These are phyloP conservation scores for Geotrupes spiniger DNA, from an alignment of 2,888 invertebrate genomes.

Conservation along the genomic window DNA sequence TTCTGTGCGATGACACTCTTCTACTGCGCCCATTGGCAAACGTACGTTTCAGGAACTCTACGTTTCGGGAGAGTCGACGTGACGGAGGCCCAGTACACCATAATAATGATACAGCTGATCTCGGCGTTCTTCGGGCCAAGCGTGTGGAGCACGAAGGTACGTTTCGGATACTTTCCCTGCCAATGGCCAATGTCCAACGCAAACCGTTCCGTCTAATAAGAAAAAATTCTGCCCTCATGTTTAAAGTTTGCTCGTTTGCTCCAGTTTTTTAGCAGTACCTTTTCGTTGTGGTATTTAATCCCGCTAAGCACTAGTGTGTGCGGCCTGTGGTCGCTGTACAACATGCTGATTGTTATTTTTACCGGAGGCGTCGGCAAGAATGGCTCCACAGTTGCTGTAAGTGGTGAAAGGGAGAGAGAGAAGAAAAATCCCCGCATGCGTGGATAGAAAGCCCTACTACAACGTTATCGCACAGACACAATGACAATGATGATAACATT, in stretches of 20 bases:
- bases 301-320: slow-evolving; percentile 71
- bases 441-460: not conserved
- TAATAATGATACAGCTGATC: slow-evolving; percentile 82
- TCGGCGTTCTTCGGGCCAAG: slow-evolving; percentile 84
- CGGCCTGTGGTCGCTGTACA: slow-evolving; percentile 68
- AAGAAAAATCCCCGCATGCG: slow-evolving; percentile 21
- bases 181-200: not conserved
- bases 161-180: slow-evolving; percentile 17
- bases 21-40: slow-evolving; percentile 99
- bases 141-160: slow-evolving; percentile 80
- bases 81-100: slow-evolving; percentile 95
- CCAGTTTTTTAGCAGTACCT: slow-evolving; percentile 59
- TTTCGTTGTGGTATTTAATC: slow-evolving; percentile 75
- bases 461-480: too few relatives aligned
- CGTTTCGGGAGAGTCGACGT: slow-evolving; percentile 93
- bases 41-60: slow-evolving; percentile 94
- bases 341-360: slow-evolving; percentile 65
- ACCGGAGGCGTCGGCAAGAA: slow-evolving; percentile 94
- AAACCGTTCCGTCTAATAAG: too few relatives aligned
- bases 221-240: too few relatives aligned
- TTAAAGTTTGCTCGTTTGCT: slow-evolving; percentile 15
- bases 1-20: slow-evolving; percentile 93
- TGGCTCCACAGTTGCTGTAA: slow-evolving; percentile 96
- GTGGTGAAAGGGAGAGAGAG: slow-evolving; percentile 39
- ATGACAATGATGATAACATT: slow-evolving; percentile 3